phyloP scores from a whole-genome alignment of 2,888 invertebrate species.

The Drosophila nigricruria region DNA sequence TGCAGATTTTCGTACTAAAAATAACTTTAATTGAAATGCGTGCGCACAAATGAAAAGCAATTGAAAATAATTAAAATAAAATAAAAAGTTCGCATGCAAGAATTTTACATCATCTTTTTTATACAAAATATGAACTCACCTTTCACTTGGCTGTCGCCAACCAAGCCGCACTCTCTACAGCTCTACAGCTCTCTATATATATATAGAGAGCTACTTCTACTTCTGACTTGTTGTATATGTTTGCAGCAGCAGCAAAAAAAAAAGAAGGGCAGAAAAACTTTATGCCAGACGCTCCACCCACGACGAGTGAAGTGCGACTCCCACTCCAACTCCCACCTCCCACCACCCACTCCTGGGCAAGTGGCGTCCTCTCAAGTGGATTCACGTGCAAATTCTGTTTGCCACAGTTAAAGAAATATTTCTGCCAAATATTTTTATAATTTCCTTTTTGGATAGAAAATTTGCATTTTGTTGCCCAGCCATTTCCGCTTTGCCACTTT shows the following conservation, averaged over 20 bases:
- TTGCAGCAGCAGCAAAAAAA: slow-evolving; percentile 4
- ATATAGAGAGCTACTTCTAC: slow-evolving; percentile 48
- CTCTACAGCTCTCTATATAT: neutral
- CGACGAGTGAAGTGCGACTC: slow-evolving; percentile 48
- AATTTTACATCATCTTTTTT: neutral
- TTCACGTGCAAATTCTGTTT: slow-evolving; percentile 65
- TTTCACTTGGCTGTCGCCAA: slow-evolving; percentile 19
- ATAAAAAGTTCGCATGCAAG: slow-evolving; percentile 34
- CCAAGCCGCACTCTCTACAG: slow-evolving; percentile 12
- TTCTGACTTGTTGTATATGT: slow-evolving; percentile 42
- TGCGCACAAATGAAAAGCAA: slow-evolving; percentile 32
- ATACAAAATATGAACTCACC: slow-evolving; percentile 12
- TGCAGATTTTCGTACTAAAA: slow-evolving; percentile 12
- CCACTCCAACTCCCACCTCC: neutral
- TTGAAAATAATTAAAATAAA: slow-evolving; percentile 60
- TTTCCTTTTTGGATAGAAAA: slow-evolving; percentile 53
- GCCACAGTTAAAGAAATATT: slow-evolving; percentile 42
- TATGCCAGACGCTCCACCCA: slow-evolving; percentile 61
- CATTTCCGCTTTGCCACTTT: slow-evolving; percentile 75
- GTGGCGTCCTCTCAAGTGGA: slow-evolving; percentile 65
- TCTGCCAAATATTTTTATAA: slow-evolving; percentile 22
- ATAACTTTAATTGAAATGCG: slow-evolving; percentile 35
- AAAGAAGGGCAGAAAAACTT: slow-evolving; percentile 42
- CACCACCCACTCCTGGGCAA: slow-evolving; percentile 8
- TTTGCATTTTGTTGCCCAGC: slow-evolving; percentile 63